Conservation (phyloP, 2,888 invertebrate genomes). For the Agriopis marginaria region DNA sequence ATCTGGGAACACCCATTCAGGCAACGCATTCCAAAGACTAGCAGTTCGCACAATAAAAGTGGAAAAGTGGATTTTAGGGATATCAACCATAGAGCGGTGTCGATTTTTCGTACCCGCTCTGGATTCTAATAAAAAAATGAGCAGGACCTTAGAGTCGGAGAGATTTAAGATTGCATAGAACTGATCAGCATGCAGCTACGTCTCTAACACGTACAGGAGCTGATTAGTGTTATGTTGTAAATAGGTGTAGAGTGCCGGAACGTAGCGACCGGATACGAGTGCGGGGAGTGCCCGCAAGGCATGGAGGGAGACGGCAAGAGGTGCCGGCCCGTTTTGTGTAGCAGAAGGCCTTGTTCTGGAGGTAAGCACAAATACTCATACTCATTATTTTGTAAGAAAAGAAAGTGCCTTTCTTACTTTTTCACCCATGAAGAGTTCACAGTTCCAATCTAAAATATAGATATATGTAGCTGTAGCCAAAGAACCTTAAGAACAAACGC, state of each 20-base stretch:
- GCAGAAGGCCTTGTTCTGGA: slow-evolving; percentile 88
- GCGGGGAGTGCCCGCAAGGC: slow-evolving; percentile 94
- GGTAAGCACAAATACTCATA: slow-evolving; percentile 59
- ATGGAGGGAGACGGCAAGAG: slow-evolving; percentile 88
- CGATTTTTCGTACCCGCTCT: too few species aligned
- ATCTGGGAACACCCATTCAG: too few species aligned
- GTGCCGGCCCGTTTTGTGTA: slow-evolving; percentile 89
- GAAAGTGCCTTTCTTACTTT: background rate
- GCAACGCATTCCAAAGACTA: too few species aligned
- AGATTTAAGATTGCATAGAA: too few species aligned
- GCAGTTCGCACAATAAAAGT: too few species aligned
- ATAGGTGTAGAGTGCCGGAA: slow-evolving; percentile 91
- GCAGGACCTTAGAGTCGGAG: too few species aligned
- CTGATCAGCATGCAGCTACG: background rate
- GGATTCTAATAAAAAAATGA: too few species aligned
- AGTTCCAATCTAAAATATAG: too few species aligned
- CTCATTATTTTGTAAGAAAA: slow-evolving; percentile 7
- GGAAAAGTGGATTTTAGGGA: too few species aligned
- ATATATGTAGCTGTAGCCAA: too few species aligned
- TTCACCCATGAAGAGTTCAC: background rate
- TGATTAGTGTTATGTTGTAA: slow-evolving; percentile 1
- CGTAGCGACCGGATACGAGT: slow-evolving; percentile 92
- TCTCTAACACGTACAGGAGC: background rate
- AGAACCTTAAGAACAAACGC: too few species aligned
- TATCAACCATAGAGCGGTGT: too few species aligned